Conservation (phyloP, 2,797 vertebrate genomes). For the Poliocrania exsul region DNA sequence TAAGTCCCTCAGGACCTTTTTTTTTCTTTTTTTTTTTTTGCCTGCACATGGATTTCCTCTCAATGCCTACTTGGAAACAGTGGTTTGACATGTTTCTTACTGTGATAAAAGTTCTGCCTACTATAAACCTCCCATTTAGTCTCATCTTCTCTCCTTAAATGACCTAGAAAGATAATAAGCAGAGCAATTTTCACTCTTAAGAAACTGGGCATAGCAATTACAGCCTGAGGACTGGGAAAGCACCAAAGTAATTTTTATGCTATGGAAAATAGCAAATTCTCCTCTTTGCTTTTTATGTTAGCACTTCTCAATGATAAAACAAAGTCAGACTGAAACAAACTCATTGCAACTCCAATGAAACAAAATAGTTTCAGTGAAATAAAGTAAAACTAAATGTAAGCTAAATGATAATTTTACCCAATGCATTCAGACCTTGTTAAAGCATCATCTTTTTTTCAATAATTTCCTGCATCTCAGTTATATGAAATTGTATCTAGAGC, state of each 20-base stretch:
- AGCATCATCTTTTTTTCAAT: background rate
- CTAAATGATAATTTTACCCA: background rate
- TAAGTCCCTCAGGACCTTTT: background rate
- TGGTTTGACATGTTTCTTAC: background rate
- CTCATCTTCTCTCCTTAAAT: background rate
- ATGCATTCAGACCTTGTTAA: background rate
- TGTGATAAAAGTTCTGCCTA: background rate
- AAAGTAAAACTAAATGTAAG: background rate
- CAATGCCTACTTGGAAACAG: background rate
- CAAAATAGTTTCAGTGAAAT: background rate
- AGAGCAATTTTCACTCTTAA: background rate
- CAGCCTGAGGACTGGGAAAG: background rate
- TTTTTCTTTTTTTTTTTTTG: background rate
- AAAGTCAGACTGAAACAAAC: background rate
- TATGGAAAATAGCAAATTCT: background rate
- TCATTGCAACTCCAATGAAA: background rate
- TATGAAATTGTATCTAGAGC: background rate
- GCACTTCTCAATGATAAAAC: background rate
- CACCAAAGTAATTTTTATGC: background rate
- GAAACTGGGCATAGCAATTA: background rate
- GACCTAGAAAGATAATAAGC: background rate
- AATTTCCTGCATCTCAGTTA: background rate
- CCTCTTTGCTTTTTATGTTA: background rate
- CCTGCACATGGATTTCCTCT: background rate
- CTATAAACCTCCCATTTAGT: background rate